These are phyloP conservation scores for Drosophila vallismaia DNA, from an alignment of 2,888 invertebrate species.

Conservation along the genomic window DNA sequence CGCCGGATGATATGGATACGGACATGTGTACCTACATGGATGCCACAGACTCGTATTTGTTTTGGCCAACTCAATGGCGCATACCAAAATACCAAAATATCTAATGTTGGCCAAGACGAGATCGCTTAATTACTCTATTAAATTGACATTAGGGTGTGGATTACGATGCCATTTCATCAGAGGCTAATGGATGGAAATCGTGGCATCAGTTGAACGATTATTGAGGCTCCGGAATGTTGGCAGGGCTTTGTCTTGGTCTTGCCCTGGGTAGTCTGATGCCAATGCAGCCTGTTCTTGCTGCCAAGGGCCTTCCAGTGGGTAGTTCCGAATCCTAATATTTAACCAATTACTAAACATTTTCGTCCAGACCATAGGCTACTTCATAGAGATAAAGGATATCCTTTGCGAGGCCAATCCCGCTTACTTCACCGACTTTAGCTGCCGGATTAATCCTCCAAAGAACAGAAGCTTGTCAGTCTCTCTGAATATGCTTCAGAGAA, in stretches of 20 bases:
- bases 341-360: neutral
- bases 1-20: constrained; percentile 59
- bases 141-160: constrained; percentile 40
- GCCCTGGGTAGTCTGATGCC: constrained; percentile 6
- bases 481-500: constrained; percentile 24
- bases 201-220: constrained; percentile 18
- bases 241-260: constrained; percentile 2
- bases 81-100: constrained; percentile 31
- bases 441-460: constrained; percentile 40
- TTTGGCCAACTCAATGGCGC: constrained; percentile 51
- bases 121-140: constrained; percentile 57
- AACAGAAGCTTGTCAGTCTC: constrained; percentile 44
- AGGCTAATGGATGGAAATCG: constrained; percentile 3
- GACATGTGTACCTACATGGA: constrained; percentile 18
- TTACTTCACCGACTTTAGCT: constrained; percentile 38
- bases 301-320: constrained; percentile 43
- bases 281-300: constrained; percentile 14
- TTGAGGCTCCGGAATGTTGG: constrained; percentile 34
- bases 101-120: constrained; percentile 36
- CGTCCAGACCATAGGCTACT: constrained; percentile 47
- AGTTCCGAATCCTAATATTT: neutral
- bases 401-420: constrained; percentile 51
- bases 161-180: constrained; percentile 15
- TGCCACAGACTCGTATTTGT: constrained; percentile 27
- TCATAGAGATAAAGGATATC: constrained; percentile 40